Conservation (phyloP, 30 jellyfish, hydroid and myxozoan species). For the Nemopilema nomurai region DNA sequence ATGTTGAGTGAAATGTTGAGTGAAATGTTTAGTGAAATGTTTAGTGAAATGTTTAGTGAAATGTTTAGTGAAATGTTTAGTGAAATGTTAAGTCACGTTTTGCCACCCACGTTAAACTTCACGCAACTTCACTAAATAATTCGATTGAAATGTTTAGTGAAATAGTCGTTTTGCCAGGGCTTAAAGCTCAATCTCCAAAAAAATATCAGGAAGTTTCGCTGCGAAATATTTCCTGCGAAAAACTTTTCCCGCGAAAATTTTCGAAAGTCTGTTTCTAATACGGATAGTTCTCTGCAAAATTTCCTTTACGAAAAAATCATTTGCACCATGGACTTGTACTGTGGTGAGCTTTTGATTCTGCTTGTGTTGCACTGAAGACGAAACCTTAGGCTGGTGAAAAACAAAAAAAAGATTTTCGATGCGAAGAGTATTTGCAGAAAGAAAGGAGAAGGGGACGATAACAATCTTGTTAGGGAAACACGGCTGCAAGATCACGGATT, state of each 20-base stretch:
- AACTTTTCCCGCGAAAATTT: neutral
- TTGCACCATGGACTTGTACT: slow-evolving; percentile 18
- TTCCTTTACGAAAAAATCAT: neutral
- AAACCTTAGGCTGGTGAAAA: neutral
- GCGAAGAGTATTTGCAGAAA: slow-evolving; percentile 20
- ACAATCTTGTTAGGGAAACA: slow-evolving; percentile 17
- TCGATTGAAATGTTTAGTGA: too few relatives aligned
- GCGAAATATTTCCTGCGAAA: slow-evolving; percentile 20
- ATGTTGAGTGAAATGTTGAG: too few relatives aligned
- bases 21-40: too few relatives aligned
- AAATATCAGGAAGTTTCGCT: neutral
- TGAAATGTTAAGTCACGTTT: too few relatives aligned
- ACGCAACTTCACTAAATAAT: too few relatives aligned
- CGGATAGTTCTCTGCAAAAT: neutral
- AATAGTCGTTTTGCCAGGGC: too few relatives aligned
- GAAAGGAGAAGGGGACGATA: slow-evolving; percentile 31
- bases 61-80: too few relatives aligned
- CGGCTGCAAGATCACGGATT: slow-evolving; percentile 31
- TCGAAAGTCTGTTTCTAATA: neutral
- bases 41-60: too few relatives aligned
- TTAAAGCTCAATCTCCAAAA: neutral
- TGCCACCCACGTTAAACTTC: too few relatives aligned
- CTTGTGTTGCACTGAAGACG: slow-evolving; percentile 9
- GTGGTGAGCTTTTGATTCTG: slow-evolving; percentile 13
- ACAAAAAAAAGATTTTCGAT: slow-evolving; percentile 4